phyloP scores from a whole-genome alignment of 2,113 vertebrate species.

The Sinosuthora webbiana region DNA sequence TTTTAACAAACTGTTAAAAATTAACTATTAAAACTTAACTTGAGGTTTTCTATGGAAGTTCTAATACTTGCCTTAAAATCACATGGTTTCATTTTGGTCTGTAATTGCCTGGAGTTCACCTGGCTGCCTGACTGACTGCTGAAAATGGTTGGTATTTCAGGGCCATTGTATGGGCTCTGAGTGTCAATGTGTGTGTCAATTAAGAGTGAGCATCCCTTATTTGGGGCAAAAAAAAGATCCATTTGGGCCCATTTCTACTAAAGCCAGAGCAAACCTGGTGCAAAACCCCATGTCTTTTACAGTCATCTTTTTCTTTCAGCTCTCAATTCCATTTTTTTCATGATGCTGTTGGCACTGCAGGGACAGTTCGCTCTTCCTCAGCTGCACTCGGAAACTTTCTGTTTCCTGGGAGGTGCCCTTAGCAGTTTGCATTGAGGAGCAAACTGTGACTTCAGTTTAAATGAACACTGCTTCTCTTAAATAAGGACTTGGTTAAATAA shows the following conservation, averaged over 20 bases:
- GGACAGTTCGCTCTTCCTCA: background rate
- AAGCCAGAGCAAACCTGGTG: background rate
- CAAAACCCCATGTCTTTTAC: background rate
- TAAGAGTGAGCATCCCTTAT: background rate
- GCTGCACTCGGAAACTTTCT: background rate
- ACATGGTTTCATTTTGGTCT: background rate
- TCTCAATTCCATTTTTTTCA: background rate
- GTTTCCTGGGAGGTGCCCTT: background rate
- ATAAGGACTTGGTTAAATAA: background rate
- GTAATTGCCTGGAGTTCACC: background rate
- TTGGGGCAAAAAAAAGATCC: background rate
- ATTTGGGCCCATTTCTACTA: background rate
- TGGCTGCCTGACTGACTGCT: rapidly evolving
- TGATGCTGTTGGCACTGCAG: background rate
- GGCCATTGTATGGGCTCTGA: background rate
- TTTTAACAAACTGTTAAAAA: background rate
- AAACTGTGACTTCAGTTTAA: background rate
- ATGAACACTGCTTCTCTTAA: background rate
- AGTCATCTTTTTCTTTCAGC: background rate
- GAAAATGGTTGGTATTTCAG: background rate
- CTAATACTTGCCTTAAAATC: background rate
- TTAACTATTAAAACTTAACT: background rate
- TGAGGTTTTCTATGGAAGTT: background rate
- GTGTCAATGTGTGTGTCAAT: background rate
- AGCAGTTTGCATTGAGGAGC: background rate